phyloP scores from a whole-genome alignment of 2,113 vertebrate genomes.

The Aegithalos caudatus region DNA sequence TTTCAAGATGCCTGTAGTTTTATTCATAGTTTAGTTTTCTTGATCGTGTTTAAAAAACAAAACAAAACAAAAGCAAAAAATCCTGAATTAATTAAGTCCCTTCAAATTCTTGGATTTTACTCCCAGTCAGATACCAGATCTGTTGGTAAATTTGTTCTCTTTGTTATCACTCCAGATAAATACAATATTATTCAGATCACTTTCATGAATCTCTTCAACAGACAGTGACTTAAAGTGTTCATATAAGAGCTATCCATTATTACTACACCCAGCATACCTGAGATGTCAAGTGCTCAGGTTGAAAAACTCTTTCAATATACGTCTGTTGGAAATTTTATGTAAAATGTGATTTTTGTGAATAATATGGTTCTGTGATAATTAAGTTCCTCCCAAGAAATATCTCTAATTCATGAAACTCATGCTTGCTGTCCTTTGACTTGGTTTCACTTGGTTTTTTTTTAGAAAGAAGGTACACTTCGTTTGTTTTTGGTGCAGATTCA shows the following conservation, averaged over 20 bases:
- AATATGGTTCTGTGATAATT: neutral
- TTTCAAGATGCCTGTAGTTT: neutral
- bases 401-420: neutral
- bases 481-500: neutral
- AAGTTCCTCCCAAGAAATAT: neutral
- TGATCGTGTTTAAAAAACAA: neutral
- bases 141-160: neutral
- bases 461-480: neutral
- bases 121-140: neutral
- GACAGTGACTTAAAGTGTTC: neutral
- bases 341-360: neutral
- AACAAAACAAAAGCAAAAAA: neutral
- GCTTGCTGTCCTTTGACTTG: neutral
- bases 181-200: neutral
- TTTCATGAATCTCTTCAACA: neutral
- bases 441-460: neutral
- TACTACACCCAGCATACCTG: neutral
- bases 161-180: neutral
- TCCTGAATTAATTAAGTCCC: accelerated
- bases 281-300: neutral
- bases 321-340: neutral
- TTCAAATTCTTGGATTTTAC: neutral
- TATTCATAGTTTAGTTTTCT: neutral
- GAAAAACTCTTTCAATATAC: neutral
- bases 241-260: neutral